Percentiles rank a stretch among this genome's conserved stretches.
These are phyloP conservation scores for Heliothis subflexa DNA, from an alignment of 1,140 invertebrate genomes.

Conservation along the genomic window DNA sequence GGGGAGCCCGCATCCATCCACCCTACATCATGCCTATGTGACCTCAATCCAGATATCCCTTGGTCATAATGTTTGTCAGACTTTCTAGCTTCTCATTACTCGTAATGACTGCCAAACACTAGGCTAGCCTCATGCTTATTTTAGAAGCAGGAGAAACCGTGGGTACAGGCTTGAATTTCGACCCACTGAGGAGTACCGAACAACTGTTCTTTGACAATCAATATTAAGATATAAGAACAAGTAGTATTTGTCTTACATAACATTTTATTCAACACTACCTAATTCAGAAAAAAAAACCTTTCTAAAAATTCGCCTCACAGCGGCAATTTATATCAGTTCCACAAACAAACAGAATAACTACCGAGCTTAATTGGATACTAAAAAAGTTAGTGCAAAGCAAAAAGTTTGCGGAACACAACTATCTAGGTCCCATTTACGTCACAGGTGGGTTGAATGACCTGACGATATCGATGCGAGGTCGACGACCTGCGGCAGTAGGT, in stretches of 20 bases:
- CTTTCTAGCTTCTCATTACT: no score
- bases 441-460: conserved; percentile 17
- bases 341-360: background rate
- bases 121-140: no score
- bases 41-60: no score
- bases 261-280: background rate
- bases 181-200: no score
- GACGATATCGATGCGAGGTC: conserved; percentile 8
- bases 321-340: background rate
- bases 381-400: conserved; percentile 8
- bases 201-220: no score
- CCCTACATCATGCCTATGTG: no score
- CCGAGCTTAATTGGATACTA: conserved; percentile 1
- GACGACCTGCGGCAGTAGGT: conserved; percentile 6
- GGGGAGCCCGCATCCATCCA: no score
- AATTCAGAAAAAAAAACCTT: background rate
- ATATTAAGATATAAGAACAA: no score
- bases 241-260: background rate
- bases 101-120: no score
- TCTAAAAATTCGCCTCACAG: background rate
- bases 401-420: conserved; percentile 17
- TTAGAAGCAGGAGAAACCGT: no score
- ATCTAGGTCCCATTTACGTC: conserved; percentile 29
- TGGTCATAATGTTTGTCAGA: no score
- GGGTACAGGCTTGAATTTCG: no score